These are phyloP conservation scores for Phanerotoma sp. DNA, from an alignment of 2,888 invertebrate species.

Conservation along the genomic window DNA sequence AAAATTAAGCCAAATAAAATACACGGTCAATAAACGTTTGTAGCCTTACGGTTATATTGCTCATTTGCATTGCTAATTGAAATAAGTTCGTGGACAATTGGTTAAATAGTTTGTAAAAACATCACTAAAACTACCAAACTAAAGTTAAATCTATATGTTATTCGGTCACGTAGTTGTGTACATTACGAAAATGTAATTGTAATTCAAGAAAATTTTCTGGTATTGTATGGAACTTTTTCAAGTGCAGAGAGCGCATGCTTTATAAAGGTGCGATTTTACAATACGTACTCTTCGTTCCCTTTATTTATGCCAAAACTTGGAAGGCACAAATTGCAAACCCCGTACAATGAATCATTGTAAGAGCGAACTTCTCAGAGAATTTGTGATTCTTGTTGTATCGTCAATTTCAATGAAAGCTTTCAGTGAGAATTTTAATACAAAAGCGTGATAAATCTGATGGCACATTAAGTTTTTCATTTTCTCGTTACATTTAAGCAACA, in stretches of 20 bases:
- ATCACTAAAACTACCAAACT: background rate
- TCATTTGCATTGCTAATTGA: conserved; percentile 26
- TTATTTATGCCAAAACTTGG: conserved; percentile 37
- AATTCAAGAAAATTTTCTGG: conserved; percentile 18
- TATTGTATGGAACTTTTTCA: conserved; percentile 39
- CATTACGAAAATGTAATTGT: background rate
- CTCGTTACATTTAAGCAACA: background rate
- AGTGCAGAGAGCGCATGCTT: conserved; percentile 11
- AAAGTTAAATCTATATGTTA: background rate
- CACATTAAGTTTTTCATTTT: background rate
- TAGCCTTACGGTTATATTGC: conserved; percentile 6
- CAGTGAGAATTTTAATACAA: conserved; percentile 6
- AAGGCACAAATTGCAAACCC: conserved; percentile 29
- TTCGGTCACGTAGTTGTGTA: background rate
- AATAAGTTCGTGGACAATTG: conserved; percentile 7
- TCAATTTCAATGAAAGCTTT: conserved; percentile 10
- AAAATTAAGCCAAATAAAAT: too few relatives aligned
- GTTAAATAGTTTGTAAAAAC: background rate
- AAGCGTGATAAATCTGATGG: conserved; percentile 3
- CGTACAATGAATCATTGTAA: conserved; percentile 34
- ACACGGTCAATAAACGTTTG: conserved; percentile 8
- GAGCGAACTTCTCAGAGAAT: conserved; percentile 6
- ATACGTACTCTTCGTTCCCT: conserved; percentile 20
- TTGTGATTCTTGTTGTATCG: conserved; percentile 1
- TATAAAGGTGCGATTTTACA: conserved; percentile 25